Evolutionary conservation across 2,113 vertebrate genomes (phyloP).

Genomic region (Atrichornis clamosus): DNA sequence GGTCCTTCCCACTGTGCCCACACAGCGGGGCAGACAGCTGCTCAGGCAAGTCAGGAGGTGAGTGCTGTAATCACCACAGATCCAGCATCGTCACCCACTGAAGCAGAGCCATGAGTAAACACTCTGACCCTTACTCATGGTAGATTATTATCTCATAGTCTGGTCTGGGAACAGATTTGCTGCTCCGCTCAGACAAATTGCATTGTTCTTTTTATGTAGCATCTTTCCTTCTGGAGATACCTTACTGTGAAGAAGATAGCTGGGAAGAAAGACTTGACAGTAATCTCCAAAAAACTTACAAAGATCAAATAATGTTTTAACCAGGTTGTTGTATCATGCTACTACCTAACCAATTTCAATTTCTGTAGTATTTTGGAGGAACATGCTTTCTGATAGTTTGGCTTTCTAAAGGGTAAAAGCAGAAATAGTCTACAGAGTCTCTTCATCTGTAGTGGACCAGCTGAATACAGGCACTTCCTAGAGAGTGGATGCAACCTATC

Average conservation of each 20-base stretch:
- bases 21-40: not conserved
- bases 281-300: not conserved
- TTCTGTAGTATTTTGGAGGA: not conserved
- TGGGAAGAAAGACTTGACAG: not conserved
- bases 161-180: not conserved
- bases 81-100: not conserved
- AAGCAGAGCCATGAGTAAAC: not conserved
- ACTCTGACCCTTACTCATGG: not conserved
- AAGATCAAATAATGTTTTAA: not conserved
- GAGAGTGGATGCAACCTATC: not conserved
- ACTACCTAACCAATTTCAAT: not conserved
- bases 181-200: not conserved
- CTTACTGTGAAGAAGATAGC: not conserved
- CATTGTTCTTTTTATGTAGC: not conserved
- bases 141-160: not conserved
- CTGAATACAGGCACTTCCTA: not conserved
- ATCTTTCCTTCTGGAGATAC: not conserved
- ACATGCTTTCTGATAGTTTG: not conserved
- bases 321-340: not conserved
- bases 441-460: not conserved
- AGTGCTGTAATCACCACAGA: not conserved
- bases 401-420: not conserved
- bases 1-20: not conserved
- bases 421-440: not conserved
- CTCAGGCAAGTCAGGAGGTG: not conserved